phyloP scores from a whole-genome alignment of 2,888 invertebrate genomes.

The Drosophila niveifrons region DNA sequence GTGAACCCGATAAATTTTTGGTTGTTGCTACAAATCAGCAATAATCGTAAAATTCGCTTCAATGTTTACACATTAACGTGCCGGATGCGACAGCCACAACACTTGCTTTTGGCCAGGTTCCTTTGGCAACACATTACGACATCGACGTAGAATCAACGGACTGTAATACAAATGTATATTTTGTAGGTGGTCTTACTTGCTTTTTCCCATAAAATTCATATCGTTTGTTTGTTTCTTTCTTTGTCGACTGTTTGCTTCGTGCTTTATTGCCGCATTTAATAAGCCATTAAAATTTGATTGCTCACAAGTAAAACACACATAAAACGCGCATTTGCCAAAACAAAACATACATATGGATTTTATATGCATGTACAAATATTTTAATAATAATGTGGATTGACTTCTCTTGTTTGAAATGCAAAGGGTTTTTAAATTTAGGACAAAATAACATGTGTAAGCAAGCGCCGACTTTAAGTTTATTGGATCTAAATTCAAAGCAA shows the following conservation, averaged over 20 bases:
- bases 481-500: constrained; percentile 6
- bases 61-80: constrained; percentile 46
- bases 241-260: constrained; percentile 13
- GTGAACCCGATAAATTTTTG: constrained; percentile 38
- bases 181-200: constrained; percentile 9
- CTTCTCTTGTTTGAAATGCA: not conserved
- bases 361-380: not conserved
- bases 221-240: constrained; percentile 16
- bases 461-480: not conserved
- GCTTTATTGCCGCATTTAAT: constrained; percentile 76
- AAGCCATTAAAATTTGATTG: constrained; percentile 77
- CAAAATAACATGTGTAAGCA: not conserved
- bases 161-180: constrained; percentile 12
- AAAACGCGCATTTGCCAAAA: constrained; percentile 41
- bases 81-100: constrained; percentile 26
- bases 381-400: not conserved
- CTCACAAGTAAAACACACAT: constrained; percentile 52
- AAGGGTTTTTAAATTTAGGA: not conserved
- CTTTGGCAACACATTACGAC: constrained; percentile 13
- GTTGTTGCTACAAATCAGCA: constrained; percentile 37
- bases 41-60: constrained; percentile 53
- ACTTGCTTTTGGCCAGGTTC: constrained; percentile 11
- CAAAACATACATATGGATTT: not conserved
- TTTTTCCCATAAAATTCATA: constrained; percentile 23
- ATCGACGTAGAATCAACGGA: constrained; percentile 1